Base-by-base conservation (phyloP, 2,888 invertebrate genomes). In the Clusia tigrina region DNA sequence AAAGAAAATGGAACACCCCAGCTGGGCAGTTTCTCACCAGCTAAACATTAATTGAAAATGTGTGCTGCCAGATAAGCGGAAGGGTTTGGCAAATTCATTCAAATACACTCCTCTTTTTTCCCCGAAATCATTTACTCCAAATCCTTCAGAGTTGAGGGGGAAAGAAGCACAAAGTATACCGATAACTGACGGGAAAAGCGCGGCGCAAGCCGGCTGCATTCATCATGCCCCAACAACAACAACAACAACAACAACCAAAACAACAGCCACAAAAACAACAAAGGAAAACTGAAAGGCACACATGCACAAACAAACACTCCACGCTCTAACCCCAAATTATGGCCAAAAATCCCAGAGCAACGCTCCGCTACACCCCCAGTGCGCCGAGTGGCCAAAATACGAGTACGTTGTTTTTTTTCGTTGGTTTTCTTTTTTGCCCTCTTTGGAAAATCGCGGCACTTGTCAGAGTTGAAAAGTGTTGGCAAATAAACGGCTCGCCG, bases 401-500 rank as follows among this genome's bases (percentile, higher is more conserved):
- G 10, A 10, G 10, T 42, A 17, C n/a, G 10, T 42, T 42, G n/a
- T 42, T 42, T 42, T 42, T 3, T 10, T 42, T 42, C n/a, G 42
- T 15, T 42, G 42, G 9, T 42, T 6, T 5, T 10, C n/a, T 32
- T 32, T 32, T 32, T 32, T 32, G 5, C 12, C 6, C 12, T 32
- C 5, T 32, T 32, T 12, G 32, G 12, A 12, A 32, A 32, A 32
- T 32, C 9, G 22, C 48, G 48, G 6, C 22, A 42, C 12, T 32
- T 32, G 32, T 12, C 42, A 42, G 42, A n/a, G 42, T 42, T 22
- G 48, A 51, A 37, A 55, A 60, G 18, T 55, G 37, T 54, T 32
- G 15, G 51, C 55, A 55, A 37, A 60, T 60, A 60, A 55, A 55
- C 48, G 60, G 22, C 26, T 24, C 10, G 10, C 17, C 3, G 26